These are phyloP conservation scores for Eonycteris spelaea DNA, from an alignment of 2,113 vertebrate species.

Conservation along the genomic window DNA sequence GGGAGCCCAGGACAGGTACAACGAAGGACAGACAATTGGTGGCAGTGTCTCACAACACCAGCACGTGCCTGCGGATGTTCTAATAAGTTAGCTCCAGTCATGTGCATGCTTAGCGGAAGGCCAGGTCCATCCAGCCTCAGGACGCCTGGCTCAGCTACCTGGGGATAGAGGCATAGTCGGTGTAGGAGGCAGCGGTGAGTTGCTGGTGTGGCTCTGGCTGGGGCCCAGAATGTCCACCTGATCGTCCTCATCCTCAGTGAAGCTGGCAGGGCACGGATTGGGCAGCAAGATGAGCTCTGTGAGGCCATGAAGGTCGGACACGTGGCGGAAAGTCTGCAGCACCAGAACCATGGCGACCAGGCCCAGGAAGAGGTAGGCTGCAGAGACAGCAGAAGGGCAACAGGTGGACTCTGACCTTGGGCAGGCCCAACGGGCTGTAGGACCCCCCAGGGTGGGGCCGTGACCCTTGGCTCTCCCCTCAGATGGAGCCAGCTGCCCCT, in stretches of 20 bases:
- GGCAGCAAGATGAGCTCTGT: conserved; percentile 88
- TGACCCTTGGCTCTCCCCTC: neutral
- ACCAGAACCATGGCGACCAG: conserved; percentile 90
- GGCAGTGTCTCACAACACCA: rapidly evolving
- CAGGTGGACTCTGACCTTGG: neutral
- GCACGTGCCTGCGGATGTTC: rapidly evolving
- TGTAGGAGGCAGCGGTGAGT: conserved; percentile 36
- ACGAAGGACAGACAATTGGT: neutral
- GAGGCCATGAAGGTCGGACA: conserved; percentile 88
- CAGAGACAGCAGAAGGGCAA: rapidly evolving
- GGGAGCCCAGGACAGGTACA: neutral
- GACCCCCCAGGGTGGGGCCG: neutral
- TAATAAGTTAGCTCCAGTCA: neutral
- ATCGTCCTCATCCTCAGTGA: conserved; percentile 70
- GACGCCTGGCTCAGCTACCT: conserved; percentile 46
- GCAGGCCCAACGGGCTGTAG: no score
- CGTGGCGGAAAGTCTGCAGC: conserved; percentile 87
- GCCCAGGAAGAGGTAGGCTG: conserved; percentile 89
- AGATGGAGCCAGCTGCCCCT: neutral
- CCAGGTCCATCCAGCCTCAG: neutral
- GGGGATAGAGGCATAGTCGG: conserved; percentile 86
- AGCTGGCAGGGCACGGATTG: rapidly evolving
- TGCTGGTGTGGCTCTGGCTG: neutral
- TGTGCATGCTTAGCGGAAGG: neutral
- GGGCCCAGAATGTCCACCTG: conserved; percentile 68